A percentile compares a stretch with the other conserved stretches of the same genome.
These are phyloP conservation scores for Serrognathus titanus DNA, from an alignment of 2,888 invertebrate species.

Conservation along the genomic window DNA sequence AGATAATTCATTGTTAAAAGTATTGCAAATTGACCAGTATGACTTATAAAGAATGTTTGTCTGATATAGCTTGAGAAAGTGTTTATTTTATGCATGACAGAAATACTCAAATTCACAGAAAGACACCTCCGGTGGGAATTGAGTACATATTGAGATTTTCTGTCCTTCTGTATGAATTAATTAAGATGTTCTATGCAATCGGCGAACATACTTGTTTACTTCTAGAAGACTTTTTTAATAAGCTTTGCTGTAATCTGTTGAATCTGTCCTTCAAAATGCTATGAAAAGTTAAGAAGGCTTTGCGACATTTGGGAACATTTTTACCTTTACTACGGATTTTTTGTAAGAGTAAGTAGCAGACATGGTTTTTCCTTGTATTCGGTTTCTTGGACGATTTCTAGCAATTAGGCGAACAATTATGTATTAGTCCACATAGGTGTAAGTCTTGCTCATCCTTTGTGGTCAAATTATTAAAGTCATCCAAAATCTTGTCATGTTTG, in stretches of 20 bases:
- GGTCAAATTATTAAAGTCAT: too few relatives aligned
- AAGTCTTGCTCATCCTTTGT: too few relatives aligned
- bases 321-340: too few relatives aligned
- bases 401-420: too few relatives aligned
- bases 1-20: too few relatives aligned
- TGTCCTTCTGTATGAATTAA: not conserved
- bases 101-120: not conserved
- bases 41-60: slow-evolving; percentile 1
- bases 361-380: too few relatives aligned
- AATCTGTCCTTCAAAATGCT: not conserved
- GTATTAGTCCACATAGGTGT: too few relatives aligned
- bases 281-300: not conserved
- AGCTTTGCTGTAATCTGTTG: not conserved
- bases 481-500: too few relatives aligned
- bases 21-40: not conserved
- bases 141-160: not conserved
- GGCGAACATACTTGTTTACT: not conserved
- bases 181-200: not conserved
- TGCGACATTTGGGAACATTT: not conserved
- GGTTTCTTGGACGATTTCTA: too few relatives aligned
- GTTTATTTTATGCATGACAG: not conserved
- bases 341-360: too few relatives aligned
- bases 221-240: not conserved
- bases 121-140: not conserved
- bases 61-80: not conserved